Percentiles rank a stretch among this genome's conserved stretches.
These are phyloP conservation scores for Gnatocerus cornutus DNA, from an alignment of 2,888 invertebrate genomes.

Conservation along the genomic window DNA sequence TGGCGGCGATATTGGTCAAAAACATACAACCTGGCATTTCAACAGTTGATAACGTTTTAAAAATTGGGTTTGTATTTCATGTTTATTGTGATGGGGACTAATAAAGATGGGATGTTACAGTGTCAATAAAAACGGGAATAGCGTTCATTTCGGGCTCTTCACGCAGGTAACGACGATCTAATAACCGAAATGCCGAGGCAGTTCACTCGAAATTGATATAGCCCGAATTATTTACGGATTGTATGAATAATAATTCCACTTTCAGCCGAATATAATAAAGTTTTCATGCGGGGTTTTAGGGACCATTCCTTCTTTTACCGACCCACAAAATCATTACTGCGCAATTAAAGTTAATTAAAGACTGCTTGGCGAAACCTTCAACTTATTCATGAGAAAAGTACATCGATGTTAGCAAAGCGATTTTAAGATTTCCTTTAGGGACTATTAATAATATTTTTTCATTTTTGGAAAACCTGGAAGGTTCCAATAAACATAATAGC, in stretches of 20 bases:
- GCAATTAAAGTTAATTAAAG: background rate
- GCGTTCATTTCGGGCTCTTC: conserved; percentile 54
- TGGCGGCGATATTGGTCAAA: conserved; percentile 25
- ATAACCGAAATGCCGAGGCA: background rate
- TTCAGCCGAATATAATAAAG: background rate
- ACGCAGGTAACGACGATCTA: conserved; percentile 51
- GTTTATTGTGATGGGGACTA: conserved; percentile 39
- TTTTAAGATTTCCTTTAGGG: no score
- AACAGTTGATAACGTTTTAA: conserved; percentile 38
- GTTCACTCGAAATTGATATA: background rate
- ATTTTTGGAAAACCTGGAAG: no score
- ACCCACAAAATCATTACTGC: background rate
- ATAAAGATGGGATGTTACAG: conserved; percentile 43
- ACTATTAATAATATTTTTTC: no score
- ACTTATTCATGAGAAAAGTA: no score
- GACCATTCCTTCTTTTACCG: background rate
- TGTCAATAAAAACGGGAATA: conserved; percentile 53
- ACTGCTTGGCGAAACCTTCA: background rate
- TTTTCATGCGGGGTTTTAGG: background rate
- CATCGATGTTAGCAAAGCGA: no score
- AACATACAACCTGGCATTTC: conserved; percentile 22
- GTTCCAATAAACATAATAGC: no score
- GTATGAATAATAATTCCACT: background rate
- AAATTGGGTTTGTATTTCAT: conserved; percentile 36
- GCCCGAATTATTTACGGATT: background rate